These are phyloP conservation scores for Parnassius glacialis DNA, from an alignment of 2,888 invertebrate genomes.

Conservation along the genomic window DNA sequence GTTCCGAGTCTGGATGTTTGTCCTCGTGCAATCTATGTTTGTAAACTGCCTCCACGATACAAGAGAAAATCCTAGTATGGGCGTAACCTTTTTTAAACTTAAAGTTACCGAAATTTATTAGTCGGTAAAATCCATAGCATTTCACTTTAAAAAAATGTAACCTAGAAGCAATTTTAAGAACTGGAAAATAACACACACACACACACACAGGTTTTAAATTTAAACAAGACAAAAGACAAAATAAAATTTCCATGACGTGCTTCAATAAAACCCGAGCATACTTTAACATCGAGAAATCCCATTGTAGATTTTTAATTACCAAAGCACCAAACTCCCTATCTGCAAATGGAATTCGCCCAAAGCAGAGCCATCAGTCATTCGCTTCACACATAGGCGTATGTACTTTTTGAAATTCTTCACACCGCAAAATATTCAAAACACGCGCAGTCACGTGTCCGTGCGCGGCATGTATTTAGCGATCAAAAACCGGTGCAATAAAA, in stretches of 20 bases:
- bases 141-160: too few species aligned
- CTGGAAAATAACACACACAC: too few species aligned
- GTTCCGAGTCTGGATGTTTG: too few species aligned
- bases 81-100: too few species aligned
- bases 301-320: constrained; percentile 10
- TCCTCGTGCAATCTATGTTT: too few species aligned
- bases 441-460: constrained; percentile 19
- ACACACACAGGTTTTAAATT: too few species aligned
- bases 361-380: constrained; percentile 4
- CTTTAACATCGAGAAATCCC: background rate
- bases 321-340: background rate
- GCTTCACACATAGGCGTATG: constrained; percentile 8
- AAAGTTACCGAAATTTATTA: too few species aligned
- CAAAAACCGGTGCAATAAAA: constrained; percentile 27
- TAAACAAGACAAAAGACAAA: background rate
- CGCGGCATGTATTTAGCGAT: constrained; percentile 2
- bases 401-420: constrained; percentile 11
- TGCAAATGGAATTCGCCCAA: constrained; percentile 15
- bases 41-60: too few species aligned
- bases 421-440: constrained; percentile 16
- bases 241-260: background rate
- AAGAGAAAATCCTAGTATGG: too few species aligned
- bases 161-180: too few species aligned
- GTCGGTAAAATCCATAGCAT: too few species aligned
- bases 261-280: background rate